Evolutionary conservation across 2,888 invertebrate species (phyloP).

Genomic region (Rhogogaster chlorosoma): DNA sequence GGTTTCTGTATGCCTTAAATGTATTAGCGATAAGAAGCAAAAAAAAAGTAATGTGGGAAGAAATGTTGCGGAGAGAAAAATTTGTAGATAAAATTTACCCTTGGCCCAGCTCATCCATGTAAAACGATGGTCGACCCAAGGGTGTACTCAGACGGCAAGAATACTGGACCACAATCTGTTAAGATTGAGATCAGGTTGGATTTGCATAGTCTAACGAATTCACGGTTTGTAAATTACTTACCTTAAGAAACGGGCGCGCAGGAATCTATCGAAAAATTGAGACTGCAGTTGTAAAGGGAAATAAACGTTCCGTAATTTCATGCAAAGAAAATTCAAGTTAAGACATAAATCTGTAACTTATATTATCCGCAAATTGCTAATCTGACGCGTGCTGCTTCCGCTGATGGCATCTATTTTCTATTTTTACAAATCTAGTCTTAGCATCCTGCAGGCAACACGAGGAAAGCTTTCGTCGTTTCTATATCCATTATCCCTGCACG

Average conservation of each 20-base stretch:
- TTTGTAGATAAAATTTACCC: not conserved
- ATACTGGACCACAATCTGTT: not conserved
- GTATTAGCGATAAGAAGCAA: not conserved
- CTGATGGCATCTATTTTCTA: not conserved
- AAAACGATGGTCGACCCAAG: not conserved
- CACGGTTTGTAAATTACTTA: constrained; percentile 10
- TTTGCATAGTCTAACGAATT: constrained; percentile 25
- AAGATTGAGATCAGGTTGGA: constrained; percentile 1
- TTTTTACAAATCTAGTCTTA: not conserved
- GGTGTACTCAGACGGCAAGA: not conserved
- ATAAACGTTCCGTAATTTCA: not conserved
- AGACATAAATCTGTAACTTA: not conserved
- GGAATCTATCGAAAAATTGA: constrained; percentile 4
- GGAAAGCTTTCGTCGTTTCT: not conserved
- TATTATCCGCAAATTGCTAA: not conserved
- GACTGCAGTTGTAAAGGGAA: not conserved
- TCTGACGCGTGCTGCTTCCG: not conserved
- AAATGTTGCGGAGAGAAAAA: not conserved
- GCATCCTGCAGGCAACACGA: not conserved
- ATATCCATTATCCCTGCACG: no score
- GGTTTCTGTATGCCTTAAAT: not conserved
- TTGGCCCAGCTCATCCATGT: not conserved
- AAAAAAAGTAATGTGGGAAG: not conserved
- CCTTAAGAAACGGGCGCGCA: not conserved
- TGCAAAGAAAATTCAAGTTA: not conserved